Conservation (phyloP, 2,797 vertebrate species). For the Thripadectes ignobilis region DNA sequence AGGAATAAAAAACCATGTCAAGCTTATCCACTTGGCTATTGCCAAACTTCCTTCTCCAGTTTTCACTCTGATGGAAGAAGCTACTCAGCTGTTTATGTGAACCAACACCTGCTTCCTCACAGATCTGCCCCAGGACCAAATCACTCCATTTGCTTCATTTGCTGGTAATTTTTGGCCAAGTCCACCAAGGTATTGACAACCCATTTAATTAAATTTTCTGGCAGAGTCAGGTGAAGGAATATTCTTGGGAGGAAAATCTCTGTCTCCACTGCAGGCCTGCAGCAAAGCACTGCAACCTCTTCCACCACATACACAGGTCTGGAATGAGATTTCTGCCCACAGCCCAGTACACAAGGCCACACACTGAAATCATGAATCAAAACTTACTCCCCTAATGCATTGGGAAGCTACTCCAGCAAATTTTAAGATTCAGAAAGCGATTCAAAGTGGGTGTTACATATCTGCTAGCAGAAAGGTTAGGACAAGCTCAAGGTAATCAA, state of each 20-base stretch:
- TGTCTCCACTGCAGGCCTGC: background rate
- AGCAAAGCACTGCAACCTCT: background rate
- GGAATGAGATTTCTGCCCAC: background rate
- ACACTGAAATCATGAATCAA: accelerated
- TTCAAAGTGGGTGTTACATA: background rate
- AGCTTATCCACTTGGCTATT: background rate
- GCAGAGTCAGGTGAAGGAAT: background rate
- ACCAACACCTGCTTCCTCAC: background rate
- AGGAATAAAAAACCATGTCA: accelerated
- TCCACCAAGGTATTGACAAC: background rate
- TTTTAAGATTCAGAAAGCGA: background rate
- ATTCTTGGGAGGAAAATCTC: background rate
- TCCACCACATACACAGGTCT: accelerated
- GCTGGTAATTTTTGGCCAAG: background rate
- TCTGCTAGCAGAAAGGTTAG: background rate
- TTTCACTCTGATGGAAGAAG: background rate
- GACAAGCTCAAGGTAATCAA: background rate
- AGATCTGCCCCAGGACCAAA: background rate
- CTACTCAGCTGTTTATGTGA: background rate
- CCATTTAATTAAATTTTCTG: background rate
- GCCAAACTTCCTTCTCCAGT: background rate
- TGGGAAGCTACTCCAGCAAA: background rate
- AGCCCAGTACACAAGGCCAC: background rate
- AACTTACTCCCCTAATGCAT: background rate
- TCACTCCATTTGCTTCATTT: background rate